Conservation (phyloP, 1,140 invertebrate genomes). For the Proctacanthus coquilletti region DNA sequence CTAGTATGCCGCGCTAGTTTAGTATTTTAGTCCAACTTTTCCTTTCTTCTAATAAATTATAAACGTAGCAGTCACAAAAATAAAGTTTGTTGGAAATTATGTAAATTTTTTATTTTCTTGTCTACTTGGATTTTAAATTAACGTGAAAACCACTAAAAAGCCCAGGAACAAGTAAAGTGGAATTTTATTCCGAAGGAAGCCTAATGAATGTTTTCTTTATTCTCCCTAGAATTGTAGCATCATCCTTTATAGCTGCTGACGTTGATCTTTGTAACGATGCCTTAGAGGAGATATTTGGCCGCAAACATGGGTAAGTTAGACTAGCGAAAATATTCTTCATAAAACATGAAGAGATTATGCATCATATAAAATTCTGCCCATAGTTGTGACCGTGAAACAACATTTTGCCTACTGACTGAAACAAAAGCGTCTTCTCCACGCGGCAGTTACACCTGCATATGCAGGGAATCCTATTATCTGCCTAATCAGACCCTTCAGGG, state of each 20-base stretch:
- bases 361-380: neutral
- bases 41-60: too few relatives aligned
- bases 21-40: too few relatives aligned
- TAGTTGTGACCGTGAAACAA: slow-evolving; percentile 30
- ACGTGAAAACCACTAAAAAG: too few relatives aligned
- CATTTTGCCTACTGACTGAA: slow-evolving; percentile 22
- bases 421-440: slow-evolving; percentile 17
- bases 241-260: slow-evolving; percentile 28
- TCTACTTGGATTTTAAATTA: too few relatives aligned
- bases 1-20: too few relatives aligned
- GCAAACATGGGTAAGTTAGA: slow-evolving; percentile 20
- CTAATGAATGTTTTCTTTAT: neutral
- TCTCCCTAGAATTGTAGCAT: slow-evolving; percentile 23
- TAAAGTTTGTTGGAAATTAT: too few relatives aligned
- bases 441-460: slow-evolving; percentile 32
- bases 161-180: too few relatives aligned
- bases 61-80: too few relatives aligned
- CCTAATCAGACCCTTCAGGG: slow-evolving; percentile 31
- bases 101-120: too few relatives aligned
- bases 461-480: slow-evolving; percentile 32
- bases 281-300: slow-evolving; percentile 28
- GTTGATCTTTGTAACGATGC: slow-evolving; percentile 29
- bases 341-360: neutral
- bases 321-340: neutral
- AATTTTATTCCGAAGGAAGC: too few relatives aligned